Base-by-base conservation (phyloP, 2,888 invertebrate genomes). In the Dasysyrphus tricinctus region DNA sequence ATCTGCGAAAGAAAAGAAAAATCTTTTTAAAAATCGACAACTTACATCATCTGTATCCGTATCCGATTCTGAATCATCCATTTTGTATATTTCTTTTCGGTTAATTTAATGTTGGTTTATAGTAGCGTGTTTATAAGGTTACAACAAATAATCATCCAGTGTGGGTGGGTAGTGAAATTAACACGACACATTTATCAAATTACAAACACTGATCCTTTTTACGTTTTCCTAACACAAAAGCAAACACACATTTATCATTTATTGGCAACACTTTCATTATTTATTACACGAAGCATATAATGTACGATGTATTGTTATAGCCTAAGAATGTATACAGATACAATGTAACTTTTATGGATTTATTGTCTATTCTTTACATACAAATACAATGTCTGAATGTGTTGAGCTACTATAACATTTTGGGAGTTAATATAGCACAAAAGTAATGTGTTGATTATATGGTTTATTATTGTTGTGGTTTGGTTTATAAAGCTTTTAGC, bases 11-110 rank as follows among this genome's bases (percentile, higher is more conserved):
- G 2, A 54, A 12, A 29, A 12, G 12, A n/a, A 24, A 24, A 2
- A 24, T 24, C 24, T 63, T n/a, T 42, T 12, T 12, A n/a, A 16
- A n/a, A 61, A 56, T 14, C n/a, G 51, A 83, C 1, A 24, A 83
- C 83, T 83, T 83, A 83, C 83, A 75, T 83, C 79, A 70, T 83
- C 83, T 16, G 83, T 75, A 51, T 79, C 83, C 44, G 83, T 57
- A 16, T 79, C 83, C 44, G 83, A 70, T 42, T 69, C 63, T 63
- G 74, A 75, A 63, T 79, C 70, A 70, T 75, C 83, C 83, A 83
- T 83, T 24, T 69, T 63, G 63, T 49, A 49, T n/a, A n/a, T n/a
- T 69, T 49, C 16, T 1, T 34, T 14, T 39, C 34, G 42, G 44
- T 44, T 73, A 59, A 61, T 67, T 47, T 34, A 49, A 80, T 61